These are phyloP conservation scores for Spodoptera littoralis DNA, from an alignment of 2,888 invertebrate species.

Conservation along the genomic window DNA sequence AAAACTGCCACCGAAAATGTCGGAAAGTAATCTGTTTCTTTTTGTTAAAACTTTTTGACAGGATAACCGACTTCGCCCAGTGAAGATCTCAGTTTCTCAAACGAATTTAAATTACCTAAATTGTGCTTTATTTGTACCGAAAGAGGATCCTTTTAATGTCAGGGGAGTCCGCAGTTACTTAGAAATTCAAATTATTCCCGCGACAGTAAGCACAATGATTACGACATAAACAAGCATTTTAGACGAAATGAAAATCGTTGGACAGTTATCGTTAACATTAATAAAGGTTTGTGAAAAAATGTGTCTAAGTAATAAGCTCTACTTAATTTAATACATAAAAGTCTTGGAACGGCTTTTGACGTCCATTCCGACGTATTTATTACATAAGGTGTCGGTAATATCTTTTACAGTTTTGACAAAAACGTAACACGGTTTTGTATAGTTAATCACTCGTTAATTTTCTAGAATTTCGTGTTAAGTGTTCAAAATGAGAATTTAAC, in stretches of 20 bases:
- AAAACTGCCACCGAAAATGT: conserved; percentile 18
- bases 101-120: background rate
- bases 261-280: conserved; percentile 15
- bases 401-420: conserved; percentile 32
- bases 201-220: background rate
- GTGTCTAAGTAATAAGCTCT: conserved; percentile 19
- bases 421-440: conserved; percentile 17
- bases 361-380: conserved; percentile 25
- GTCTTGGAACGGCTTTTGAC: conserved; percentile 17
- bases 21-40: conserved; percentile 10
- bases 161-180: background rate
- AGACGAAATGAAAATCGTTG: background rate
- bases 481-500: conserved; percentile 3
- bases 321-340: conserved; percentile 29
- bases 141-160: conserved; percentile 1
- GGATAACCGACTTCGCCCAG: background rate
- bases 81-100: background rate
- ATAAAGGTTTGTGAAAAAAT: conserved; percentile 2
- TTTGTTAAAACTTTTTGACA: conserved; percentile 7
- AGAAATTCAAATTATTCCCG: conserved; percentile 14
- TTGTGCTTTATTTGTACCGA: background rate
- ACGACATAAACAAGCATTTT: conserved; percentile 4
- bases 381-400: conserved; percentile 5
- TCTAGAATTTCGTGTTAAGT: conserved; percentile 15
- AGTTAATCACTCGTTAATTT: conserved; percentile 19